Evolutionary conservation across 2,888 invertebrate species (phyloP), one percentile per base, ranked within the genome.

Genomic region (Bellardia pandia): DNA sequence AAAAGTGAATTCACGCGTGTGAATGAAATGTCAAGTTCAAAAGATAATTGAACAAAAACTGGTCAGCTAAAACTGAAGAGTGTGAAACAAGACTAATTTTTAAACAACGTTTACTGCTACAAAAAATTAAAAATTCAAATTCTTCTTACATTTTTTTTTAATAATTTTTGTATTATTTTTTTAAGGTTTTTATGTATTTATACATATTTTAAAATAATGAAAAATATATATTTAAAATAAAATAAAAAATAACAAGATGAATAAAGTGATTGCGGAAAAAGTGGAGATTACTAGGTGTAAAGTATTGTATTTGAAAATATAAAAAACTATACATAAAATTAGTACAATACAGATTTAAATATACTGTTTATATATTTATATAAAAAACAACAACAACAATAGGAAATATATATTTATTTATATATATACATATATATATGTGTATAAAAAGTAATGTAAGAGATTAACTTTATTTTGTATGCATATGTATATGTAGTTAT

Each of bases 301-400:
- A 58, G 53, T 53, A 53, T 68, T 56, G 2, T 33, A 13, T 37
- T 37, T 51, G 16, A 71, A 40, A 60, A 71, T 80, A 72, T 33
- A 56, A 3, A 80, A 53, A 30, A 60, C 13, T 45, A 45, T 45
- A 45, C 13, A 45, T 45, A 13, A 45, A 45, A 13, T 11, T 45
- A 45, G 45, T 45, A 45, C 37, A 37, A 37, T 37, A 37, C 4
- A 37, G 37, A 37, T 37, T 6, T 37, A 6, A 37, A 37, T 4
- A 37, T 37, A 37, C 37, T 5, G 6, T 37, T 37, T 62, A 2
- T 64, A 42, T 42, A 53, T 69, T 51, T 56, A 48, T 42, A 56
- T 45, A 64, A 51, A 74, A 69, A 75, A 78, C 68, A 79, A 69
- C 66, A 64, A 78, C 60, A 78, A 69, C 58, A 77, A 79, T 79